Conservation (phyloP, 2,797 vertebrate species). For the Octomys mimax region DNA sequence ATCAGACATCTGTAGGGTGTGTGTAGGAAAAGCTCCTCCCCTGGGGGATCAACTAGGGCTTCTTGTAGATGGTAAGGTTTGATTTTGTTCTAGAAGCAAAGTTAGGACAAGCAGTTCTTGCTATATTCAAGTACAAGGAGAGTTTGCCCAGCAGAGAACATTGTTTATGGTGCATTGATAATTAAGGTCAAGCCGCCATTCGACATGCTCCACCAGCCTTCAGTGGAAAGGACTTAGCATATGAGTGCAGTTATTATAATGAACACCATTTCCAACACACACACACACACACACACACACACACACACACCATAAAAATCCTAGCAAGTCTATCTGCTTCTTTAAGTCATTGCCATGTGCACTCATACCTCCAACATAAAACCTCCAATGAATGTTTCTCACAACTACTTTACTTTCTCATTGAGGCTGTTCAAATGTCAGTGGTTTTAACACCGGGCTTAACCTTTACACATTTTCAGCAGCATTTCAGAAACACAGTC, state of each 20-base stretch:
- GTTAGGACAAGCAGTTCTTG: slow-evolving; percentile 26
- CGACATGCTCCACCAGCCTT: background rate
- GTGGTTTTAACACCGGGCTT: slow-evolving; percentile 85
- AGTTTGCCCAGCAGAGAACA: slow-evolving; percentile 62
- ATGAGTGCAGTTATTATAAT: slow-evolving; percentile 71
- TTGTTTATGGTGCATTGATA: slow-evolving; percentile 69
- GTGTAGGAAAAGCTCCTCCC: accelerated
- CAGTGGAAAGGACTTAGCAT: slow-evolving; percentile 30
- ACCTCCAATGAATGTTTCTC: slow-evolving; percentile 74
- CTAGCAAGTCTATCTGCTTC: slow-evolving; percentile 43
- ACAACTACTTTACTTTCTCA: slow-evolving; percentile 81
- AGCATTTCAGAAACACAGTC: slow-evolving; percentile 77
- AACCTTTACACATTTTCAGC: slow-evolving; percentile 83
- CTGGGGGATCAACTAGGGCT: background rate
- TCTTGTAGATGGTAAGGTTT: background rate
- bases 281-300: no score
- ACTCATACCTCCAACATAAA: slow-evolving; percentile 82
- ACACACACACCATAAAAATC: background rate
- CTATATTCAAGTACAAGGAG: background rate
- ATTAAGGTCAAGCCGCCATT: slow-evolving; percentile 70
- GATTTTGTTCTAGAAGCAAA: slow-evolving; percentile 29
- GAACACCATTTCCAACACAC: background rate
- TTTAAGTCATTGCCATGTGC: slow-evolving; percentile 70
- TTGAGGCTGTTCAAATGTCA: slow-evolving; percentile 87
- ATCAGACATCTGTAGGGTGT: accelerated